phyloP scores from a whole-genome alignment of 2,888 invertebrate species.

The Hydropsyche betteni region DNA sequence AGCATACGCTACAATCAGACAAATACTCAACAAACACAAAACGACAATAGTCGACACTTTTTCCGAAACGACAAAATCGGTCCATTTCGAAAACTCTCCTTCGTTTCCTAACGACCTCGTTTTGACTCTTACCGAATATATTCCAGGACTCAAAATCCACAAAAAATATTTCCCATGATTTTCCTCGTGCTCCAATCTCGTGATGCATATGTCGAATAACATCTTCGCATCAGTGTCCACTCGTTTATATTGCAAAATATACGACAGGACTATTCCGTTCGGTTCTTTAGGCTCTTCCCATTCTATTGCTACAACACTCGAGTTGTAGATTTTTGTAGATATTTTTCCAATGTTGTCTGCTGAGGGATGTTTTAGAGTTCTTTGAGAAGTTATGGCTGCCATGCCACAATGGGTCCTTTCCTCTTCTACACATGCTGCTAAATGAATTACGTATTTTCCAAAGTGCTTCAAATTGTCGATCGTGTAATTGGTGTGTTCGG shows the following conservation, averaged over 20 bases:
- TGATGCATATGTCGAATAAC: slow-evolving; percentile 62
- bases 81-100: slow-evolving; percentile 57
- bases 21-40: too few relatives aligned
- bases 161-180: slow-evolving; percentile 55
- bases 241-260: slow-evolving; percentile 67
- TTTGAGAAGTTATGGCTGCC: slow-evolving; percentile 58
- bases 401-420: slow-evolving; percentile 63
- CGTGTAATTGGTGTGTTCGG: slow-evolving; percentile 42
- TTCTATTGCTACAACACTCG: slow-evolving; percentile 54
- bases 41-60: too few relatives aligned
- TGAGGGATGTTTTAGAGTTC: slow-evolving; percentile 60
- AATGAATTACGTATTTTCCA: slow-evolving; percentile 67
- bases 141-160: slow-evolving; percentile 63
- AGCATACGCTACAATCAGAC: too few relatives aligned
- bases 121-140: slow-evolving; percentile 67
- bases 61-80: slow-evolving; percentile 22
- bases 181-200: slow-evolving; percentile 55
- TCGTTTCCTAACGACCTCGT: slow-evolving; percentile 70
- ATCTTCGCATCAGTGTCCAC: slow-evolving; percentile 57
- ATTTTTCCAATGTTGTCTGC: slow-evolving; percentile 60
- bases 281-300: slow-evolving; percentile 72
- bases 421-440: slow-evolving; percentile 67
- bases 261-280: slow-evolving; percentile 73
- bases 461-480: slow-evolving; percentile 66
- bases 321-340: slow-evolving; percentile 53